Evolutionary conservation across 2,113 vertebrate genomes (phyloP), one percentile per base, ranked within the genome.

Genomic region (Solenodon paradoxus): DNA sequence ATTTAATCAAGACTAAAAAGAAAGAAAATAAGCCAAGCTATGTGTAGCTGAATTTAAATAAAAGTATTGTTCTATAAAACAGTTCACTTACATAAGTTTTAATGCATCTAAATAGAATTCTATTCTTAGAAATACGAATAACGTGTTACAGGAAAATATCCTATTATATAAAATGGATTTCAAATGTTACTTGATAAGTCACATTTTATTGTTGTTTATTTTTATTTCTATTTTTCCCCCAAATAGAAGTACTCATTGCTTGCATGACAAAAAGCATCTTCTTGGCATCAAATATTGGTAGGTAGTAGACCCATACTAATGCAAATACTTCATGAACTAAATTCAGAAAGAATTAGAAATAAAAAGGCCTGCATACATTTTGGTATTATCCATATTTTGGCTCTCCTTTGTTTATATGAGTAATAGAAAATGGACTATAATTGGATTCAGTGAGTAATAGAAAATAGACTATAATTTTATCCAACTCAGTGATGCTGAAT

Each of bases 401-500:
- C 87, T 95, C 87, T 80, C 86, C 96, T 95, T 95, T 90, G 90
- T 94, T 97, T 96, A 57, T 72, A 74, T 94, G n/a, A 38, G 51
- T 95, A 93, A 95, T 93, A 30, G 40, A 93, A 71, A 75, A 45
- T 4, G 30, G 61, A 53, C 24, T 92, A 28, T 92, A 95, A 95
- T 68, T 90, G 42, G 40, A 90, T 95, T 92, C 74, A 61, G 59
- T 30, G 59, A 61, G 26, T n/a, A n/a, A 61, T 28, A 61, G 59
- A 28, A 17, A 61, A 61, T 30, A n/a, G 59, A 11, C 59, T 61
- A 17, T 61, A 61, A 61, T 61, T 61, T n/a, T n/a, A n/a, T n/a
- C n/a, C n/a, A 89, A 40, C 40, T 95, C 59, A 51, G 30, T 72
- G 57, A 78, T 72, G 79, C 38, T 87, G 74, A 86, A 90, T 96